phyloP scores from a whole-genome alignment of 2,888 invertebrate genomes.

The Blastobasis adustella region DNA sequence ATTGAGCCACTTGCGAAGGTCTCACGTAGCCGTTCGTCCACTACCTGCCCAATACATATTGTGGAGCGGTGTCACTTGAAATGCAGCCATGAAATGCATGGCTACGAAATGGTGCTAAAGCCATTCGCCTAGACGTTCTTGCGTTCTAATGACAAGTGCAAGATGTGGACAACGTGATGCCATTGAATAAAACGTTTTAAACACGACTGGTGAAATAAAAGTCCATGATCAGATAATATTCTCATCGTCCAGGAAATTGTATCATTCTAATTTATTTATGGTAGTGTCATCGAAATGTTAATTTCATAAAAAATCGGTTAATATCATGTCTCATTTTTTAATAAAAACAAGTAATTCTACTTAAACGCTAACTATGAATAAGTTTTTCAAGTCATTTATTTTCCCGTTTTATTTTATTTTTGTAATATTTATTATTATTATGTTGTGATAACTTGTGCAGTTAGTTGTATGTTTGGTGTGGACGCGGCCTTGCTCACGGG shows the following conservation, averaged over 20 bases:
- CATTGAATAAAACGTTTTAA: too few species aligned
- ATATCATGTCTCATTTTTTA: slow-evolving; percentile 31
- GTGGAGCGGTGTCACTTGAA: too few species aligned
- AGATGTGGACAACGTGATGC: too few species aligned
- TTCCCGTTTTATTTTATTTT: slow-evolving; percentile 26
- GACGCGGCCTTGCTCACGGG: too few species aligned
- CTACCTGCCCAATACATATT: too few species aligned
- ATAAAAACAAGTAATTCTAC: slow-evolving; percentile 58
- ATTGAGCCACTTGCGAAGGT: too few species aligned
- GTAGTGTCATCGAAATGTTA: slow-evolving; percentile 21
- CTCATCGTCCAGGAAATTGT: slow-evolving; percentile 13
- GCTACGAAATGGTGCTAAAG: too few species aligned
- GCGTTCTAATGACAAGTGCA: too few species aligned
- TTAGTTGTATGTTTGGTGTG: too few species aligned
- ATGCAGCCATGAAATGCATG: too few species aligned
- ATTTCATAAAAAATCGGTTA: slow-evolving; percentile 58
- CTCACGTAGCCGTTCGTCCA: too few species aligned
- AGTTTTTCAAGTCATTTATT: slow-evolving; percentile 49
- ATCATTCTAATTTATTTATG: slow-evolving; percentile 22
- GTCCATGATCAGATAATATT: slow-evolving; percentile 41
- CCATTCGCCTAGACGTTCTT: too few species aligned
- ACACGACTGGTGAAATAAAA: slow-evolving; percentile 39
- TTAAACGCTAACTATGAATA: slow-evolving; percentile 48
- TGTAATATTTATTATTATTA: slow-evolving; percentile 57
- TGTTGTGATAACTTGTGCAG: slow-evolving; percentile 35